phyloP scores from a whole-genome alignment of 2,797 vertebrate genomes.

The Manis crassicaudata region DNA sequence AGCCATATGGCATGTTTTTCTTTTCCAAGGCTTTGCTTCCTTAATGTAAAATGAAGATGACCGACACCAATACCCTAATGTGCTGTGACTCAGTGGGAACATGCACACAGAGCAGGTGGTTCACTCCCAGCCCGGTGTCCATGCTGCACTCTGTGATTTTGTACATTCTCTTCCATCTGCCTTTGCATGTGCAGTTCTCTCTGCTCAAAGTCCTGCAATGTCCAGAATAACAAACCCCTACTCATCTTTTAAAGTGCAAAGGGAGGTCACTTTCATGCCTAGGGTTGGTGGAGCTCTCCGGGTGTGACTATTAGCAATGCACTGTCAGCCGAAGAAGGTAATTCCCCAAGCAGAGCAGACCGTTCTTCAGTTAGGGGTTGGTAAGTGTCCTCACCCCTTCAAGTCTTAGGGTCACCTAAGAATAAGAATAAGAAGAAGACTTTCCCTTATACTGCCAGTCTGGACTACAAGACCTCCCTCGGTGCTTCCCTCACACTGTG shows the following conservation, averaged over 20 bases:
- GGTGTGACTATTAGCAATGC: not conserved
- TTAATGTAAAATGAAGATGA: not conserved
- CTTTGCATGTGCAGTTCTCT: not conserved
- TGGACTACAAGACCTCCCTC: not conserved
- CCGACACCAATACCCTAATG: not conserved
- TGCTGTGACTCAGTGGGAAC: not conserved
- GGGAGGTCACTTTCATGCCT: not conserved
- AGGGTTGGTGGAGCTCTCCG: not conserved
- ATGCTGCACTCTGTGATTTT: not conserved
- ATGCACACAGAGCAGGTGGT: too few species aligned
- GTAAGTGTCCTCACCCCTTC: not conserved
- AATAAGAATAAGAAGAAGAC: too few species aligned
- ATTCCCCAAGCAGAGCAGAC: not conserved
- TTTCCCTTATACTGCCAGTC: not conserved
- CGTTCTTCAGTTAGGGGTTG: not conserved
- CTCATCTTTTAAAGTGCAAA: not conserved
- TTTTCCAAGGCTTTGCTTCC: not conserved
- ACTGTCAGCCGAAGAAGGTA: not conserved
- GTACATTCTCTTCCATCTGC: not conserved
- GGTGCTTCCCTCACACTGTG: not conserved
- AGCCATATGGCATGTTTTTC: not conserved
- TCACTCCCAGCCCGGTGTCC: not conserved
- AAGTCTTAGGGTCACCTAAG: not conserved
- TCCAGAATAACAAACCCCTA: not conserved
- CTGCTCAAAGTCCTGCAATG: not conserved